Percentiles rank a stretch among this genome's conserved stretches.
Conservation (phyloP, 2,797 vertebrate genomes). For the Pantherophis vulpinus region DNA sequence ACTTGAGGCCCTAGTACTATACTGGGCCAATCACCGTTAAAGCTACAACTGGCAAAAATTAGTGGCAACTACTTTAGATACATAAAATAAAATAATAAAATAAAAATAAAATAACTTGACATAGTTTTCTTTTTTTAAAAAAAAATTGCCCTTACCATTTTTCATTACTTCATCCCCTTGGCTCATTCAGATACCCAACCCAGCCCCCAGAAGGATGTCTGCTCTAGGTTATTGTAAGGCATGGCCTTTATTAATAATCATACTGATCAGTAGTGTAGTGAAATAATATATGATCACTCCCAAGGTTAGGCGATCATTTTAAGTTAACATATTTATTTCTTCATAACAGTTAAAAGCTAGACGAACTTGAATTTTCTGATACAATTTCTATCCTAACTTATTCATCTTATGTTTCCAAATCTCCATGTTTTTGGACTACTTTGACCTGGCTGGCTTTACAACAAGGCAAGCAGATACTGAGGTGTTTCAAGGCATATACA, state of each 20-base stretch:
- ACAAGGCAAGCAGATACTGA: background rate
- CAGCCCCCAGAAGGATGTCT: background rate
- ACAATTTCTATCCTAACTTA: background rate
- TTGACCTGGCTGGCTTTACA: background rate
- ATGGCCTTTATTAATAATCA: background rate
- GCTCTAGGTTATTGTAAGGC: background rate
- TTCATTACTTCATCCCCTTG: background rate
- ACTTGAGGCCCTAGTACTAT: background rate
- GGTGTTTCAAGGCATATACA: too few relatives aligned
- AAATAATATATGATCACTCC: background rate
- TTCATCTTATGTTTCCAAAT: background rate
- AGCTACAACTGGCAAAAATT: background rate
- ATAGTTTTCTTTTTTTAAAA: background rate
- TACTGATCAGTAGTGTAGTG: background rate
- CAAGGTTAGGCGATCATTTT: background rate
- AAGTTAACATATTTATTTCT: background rate
- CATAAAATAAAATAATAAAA: background rate
- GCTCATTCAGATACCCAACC: background rate
- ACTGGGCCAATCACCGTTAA: background rate
- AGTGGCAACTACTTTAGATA: background rate
- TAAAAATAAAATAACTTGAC: background rate
- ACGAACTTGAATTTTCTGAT: background rate
- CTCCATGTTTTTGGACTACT: background rate
- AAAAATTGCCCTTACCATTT: background rate
- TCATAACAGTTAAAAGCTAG: background rate